Base-by-base conservation (phyloP, 2,888 invertebrate species). In the Luffia ferchaultella region DNA sequence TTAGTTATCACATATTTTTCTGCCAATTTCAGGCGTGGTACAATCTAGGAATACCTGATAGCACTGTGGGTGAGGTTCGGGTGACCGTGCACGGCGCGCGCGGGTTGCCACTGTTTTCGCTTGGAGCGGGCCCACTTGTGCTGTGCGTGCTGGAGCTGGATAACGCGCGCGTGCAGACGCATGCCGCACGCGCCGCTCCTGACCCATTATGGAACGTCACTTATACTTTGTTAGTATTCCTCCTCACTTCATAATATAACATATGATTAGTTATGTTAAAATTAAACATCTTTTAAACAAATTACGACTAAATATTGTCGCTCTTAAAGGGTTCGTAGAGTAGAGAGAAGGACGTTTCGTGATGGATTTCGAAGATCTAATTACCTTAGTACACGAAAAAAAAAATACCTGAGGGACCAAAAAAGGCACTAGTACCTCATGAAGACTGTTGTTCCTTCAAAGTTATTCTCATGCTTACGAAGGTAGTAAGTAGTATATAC, bases 111-210 rank as follows among this genome's bases (percentile, higher is more conserved):
- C 16, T 49, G 18, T 42, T 43, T 3, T 19, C 19, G 42, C 19
- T 49, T 7, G 58, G 56, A 2, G 70, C 72, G 0, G 73, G 64
- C 48, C 68, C 73, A 0, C 68, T 63, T 40, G 72, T 76, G 0
- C 80, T 76, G 53, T 79, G 79, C 54, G 67, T 69, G 0, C 49
- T 83, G 17, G 76, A 78, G 55, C 54, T 83, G 12, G 79, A 79
- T 53, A 80, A 82, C 53, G 76, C 78, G 53, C 65, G 67, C 46
- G 69, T 82, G 1, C 72, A 74, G 53, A 79, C 80, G 0, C 73
- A 70, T 7, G 63, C 61, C 12, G 61, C 59, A 1, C 60, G 59
- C 0, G 56, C 63, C n/a, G 61, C 55, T 43, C 20, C 65, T 0
- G 76, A 75, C 16, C 73, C 73, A 0, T 53, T 54, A 5, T 83